phyloP scores from a whole-genome alignment of 2,113 vertebrate genomes.

The Vulpes vulpes region DNA sequence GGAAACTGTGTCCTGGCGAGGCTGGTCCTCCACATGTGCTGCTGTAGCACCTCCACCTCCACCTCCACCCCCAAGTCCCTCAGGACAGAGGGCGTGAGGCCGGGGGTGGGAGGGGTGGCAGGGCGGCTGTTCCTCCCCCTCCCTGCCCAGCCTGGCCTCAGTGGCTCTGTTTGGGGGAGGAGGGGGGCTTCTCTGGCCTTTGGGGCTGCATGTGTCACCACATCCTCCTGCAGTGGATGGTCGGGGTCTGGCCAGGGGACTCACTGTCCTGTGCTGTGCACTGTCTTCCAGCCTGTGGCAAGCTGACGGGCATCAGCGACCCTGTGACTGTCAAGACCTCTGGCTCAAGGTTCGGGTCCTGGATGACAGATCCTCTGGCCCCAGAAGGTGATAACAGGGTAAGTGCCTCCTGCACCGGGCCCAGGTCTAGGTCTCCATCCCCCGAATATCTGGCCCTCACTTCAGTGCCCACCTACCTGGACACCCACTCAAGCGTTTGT shows the following conservation, averaged over 20 bases:
- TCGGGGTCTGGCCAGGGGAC: accelerated
- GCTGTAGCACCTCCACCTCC: not conserved
- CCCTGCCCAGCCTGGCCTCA: not conserved
- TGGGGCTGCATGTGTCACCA: not conserved
- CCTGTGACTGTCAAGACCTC: slow-evolving; percentile 98
- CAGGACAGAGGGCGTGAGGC: not conserved
- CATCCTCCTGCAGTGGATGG: not conserved
- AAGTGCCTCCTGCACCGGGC: slow-evolving; percentile 68
- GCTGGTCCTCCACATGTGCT: not conserved
- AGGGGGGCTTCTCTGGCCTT: not conserved
- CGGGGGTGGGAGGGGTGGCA: no score
- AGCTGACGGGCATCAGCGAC: slow-evolving; percentile 97
- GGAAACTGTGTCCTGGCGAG: not conserved
- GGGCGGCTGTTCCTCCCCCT: accelerated
- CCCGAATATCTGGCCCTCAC: not conserved
- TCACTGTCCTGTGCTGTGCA: not conserved
- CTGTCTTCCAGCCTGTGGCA: slow-evolving; percentile 95
- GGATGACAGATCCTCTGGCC: slow-evolving; percentile 98
- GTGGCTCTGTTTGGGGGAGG: not conserved
- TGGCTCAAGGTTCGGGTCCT: slow-evolving; percentile 97
- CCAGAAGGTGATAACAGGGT: slow-evolving; percentile 97
- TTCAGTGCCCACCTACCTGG: not conserved
- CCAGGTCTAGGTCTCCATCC: not conserved
- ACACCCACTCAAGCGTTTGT: accelerated
- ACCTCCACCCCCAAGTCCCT: not conserved